A percentile compares a stretch with the other conserved stretches of the same genome.
Evolutionary conservation across 2,113 vertebrate genomes (phyloP).

Genomic region (Thamnophis sirtalis): DNA sequence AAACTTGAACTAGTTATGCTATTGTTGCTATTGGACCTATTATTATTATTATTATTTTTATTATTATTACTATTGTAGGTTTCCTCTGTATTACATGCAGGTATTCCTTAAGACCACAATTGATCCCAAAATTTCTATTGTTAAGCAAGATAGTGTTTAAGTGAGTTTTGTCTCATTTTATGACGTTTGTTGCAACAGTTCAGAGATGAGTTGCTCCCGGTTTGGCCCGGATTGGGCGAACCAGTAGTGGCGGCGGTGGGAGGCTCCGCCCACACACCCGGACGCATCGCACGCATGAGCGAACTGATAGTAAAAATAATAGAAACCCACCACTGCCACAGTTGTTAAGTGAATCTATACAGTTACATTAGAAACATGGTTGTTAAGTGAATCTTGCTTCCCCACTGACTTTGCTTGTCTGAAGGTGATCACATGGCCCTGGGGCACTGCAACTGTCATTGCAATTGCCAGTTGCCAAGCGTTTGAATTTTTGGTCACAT

Average conservation of each 20-base stretch:
- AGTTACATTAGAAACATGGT: neutral
- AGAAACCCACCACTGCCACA: neutral
- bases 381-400: neutral
- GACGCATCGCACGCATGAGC: no score
- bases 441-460: neutral
- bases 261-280: no score
- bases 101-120: neutral
- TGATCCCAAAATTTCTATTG: neutral
- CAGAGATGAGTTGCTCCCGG: no score
- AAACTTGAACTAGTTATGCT: neutral
- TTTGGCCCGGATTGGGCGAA: no score
- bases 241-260: no score
- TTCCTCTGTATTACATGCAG: neutral
- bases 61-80: neutral
- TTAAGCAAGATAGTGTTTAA: neutral
- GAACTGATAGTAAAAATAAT: no score
- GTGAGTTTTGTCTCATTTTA: neutral
- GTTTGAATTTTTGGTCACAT: neutral
- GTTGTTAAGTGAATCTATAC: neutral
- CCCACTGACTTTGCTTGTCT: neutral
- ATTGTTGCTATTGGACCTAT: neutral
- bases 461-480: neutral
- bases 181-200: neutral
- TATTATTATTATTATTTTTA: neutral
- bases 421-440: neutral